Evolutionary conservation across 2,113 vertebrate genomes (phyloP).

Genomic region (Coracopsis vasa): DNA sequence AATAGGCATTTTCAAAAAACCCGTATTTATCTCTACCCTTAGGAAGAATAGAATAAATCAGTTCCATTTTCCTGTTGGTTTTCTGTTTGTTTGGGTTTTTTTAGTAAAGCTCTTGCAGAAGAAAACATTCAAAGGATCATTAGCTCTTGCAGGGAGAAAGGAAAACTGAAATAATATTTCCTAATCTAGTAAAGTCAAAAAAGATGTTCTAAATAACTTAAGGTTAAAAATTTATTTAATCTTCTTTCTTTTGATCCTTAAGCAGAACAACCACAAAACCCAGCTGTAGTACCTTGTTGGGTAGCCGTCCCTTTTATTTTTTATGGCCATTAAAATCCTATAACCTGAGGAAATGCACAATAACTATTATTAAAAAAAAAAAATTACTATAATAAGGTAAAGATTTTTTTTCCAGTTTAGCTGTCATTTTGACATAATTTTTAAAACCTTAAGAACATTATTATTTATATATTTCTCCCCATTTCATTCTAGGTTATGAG

Average conservation of each 20-base stretch:
- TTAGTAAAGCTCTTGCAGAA: neutral
- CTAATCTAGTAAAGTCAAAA: neutral
- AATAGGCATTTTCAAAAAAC: neutral
- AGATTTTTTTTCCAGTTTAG: neutral
- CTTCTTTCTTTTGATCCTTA: neutral
- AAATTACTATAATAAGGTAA: neutral
- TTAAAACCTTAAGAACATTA: neutral
- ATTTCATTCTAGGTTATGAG: neutral
- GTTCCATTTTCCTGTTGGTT: neutral
- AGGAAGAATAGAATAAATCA: neutral
- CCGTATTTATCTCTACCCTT: rapidly evolving
- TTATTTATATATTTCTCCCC: rapidly evolving
- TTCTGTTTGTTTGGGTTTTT: neutral
- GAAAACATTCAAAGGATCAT: neutral
- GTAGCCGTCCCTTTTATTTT: neutral
- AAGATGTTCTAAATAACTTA: neutral
- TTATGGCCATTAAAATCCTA: neutral
- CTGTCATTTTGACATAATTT: neutral
- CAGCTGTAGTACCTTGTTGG: neutral
- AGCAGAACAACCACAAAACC: neutral
- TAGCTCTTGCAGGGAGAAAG: neutral
- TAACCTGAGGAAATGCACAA: neutral
- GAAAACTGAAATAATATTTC: neutral
- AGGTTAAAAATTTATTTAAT: neutral
- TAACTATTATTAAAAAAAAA: neutral